Evolutionary conservation across 2,888 invertebrate species (phyloP).

Genomic region (Ichneumon xanthorius): DNA sequence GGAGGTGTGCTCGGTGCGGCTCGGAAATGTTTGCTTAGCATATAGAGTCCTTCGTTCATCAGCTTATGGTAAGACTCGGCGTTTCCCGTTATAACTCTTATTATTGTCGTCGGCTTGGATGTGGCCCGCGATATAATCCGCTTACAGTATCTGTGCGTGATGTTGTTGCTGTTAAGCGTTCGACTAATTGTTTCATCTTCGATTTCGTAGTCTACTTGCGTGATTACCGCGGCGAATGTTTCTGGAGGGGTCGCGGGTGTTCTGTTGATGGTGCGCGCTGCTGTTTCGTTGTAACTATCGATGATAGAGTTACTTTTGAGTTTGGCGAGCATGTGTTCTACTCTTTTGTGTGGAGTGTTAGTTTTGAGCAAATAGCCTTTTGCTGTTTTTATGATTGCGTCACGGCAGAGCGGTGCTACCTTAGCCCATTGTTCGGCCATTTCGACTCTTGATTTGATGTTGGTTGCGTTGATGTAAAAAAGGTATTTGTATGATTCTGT

Average conservation of each 20-base stretch:
- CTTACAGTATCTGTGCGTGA: conserved; percentile 18
- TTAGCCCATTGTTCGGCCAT: conserved; percentile 18
- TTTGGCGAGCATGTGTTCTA: neutral
- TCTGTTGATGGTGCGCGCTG: neutral
- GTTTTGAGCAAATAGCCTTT: conserved; percentile 32
- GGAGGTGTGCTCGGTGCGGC: neutral
- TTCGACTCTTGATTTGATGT: neutral
- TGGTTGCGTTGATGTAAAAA: conserved; percentile 13
- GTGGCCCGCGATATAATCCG: conserved; percentile 14
- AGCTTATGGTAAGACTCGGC: neutral
- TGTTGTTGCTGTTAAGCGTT: conserved; percentile 22
- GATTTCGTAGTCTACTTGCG: conserved; percentile 38
- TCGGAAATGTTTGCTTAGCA: conserved; percentile 16
- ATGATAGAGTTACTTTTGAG: neutral
- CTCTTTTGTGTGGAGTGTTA: conserved; percentile 3
- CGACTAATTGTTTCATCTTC: conserved; percentile 20
- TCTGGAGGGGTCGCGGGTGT: neutral
- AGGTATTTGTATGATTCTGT: neutral
- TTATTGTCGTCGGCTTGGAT: conserved; percentile 20
- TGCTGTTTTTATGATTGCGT: conserved; percentile 1
- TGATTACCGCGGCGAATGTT: too few relatives aligned
- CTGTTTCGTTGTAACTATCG: conserved; percentile 9
- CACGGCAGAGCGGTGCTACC: neutral
- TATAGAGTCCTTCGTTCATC: conserved; percentile 18
- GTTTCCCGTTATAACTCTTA: conserved; percentile 7